Evolutionary conservation across 2,797 vertebrate genomes (phyloP).

Genomic region (Alcedo atthis): DNA sequence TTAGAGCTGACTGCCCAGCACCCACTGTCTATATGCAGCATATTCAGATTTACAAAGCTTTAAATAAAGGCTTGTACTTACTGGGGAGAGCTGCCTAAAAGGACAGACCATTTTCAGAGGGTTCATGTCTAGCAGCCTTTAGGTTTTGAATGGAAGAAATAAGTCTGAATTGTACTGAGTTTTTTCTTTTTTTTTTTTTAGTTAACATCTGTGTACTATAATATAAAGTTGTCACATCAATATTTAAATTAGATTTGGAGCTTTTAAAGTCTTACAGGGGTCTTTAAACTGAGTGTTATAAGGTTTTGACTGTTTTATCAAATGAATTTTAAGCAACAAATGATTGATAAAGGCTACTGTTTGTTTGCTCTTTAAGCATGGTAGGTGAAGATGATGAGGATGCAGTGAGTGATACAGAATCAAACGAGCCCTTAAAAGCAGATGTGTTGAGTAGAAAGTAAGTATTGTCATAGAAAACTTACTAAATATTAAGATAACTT

Average conservation of each 20-base stretch:
- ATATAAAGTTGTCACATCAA: neutral
- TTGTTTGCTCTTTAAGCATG: slow-evolving; percentile 83
- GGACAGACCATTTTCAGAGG: neutral
- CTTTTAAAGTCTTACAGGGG: neutral
- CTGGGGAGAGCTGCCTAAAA: neutral
- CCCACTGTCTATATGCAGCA: neutral
- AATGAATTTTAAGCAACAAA: neutral
- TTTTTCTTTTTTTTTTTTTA: neutral
- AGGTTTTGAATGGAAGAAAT: neutral
- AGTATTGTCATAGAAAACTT: slow-evolving; percentile 63
- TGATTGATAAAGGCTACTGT: slow-evolving; percentile 25
- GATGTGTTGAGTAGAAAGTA: slow-evolving; percentile 93
- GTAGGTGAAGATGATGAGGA: slow-evolving; percentile 92
- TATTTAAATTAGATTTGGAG: neutral
- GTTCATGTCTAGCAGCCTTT: neutral
- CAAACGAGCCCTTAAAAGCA: slow-evolving; percentile 79
- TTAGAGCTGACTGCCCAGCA: neutral
- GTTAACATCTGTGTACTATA: neutral
- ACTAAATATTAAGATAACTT: neutral
- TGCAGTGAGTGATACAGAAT: slow-evolving; percentile 89
- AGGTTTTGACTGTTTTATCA: neutral
- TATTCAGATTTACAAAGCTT: neutral
- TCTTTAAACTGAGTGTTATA: neutral
- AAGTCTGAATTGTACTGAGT: neutral
- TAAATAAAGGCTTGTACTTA: neutral